phyloP scores from a whole-genome alignment of 2,888 invertebrate species.

The Diarsia mendica region DNA sequence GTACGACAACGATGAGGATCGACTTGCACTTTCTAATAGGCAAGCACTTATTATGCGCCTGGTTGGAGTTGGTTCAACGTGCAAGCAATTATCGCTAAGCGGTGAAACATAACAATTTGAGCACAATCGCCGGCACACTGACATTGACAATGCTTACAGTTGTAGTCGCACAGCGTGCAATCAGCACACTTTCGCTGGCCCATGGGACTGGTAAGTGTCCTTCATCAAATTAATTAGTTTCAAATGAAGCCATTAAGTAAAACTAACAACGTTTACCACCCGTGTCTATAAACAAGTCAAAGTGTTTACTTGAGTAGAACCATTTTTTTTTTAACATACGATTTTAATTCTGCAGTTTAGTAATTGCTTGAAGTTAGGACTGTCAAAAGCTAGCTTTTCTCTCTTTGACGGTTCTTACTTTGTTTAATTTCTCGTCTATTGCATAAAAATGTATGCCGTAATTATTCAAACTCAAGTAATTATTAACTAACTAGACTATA shows the following conservation, averaged over 20 bases:
- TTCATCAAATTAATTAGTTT: slow-evolving; percentile 22
- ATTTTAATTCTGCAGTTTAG: too few species aligned
- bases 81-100: slow-evolving; percentile 78
- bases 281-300: not conserved
- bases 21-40: slow-evolving; percentile 80
- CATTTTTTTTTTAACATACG: too few species aligned
- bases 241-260: not conserved
- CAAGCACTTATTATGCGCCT: slow-evolving; percentile 73
- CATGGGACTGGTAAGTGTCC: slow-evolving; percentile 27
- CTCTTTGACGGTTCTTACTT: not conserved
- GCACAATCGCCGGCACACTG: slow-evolving; percentile 80
- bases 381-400: too few species aligned
- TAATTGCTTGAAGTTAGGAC: too few species aligned
- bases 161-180: slow-evolving; percentile 76
- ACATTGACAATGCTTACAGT: slow-evolving; percentile 76
- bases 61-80: slow-evolving; percentile 72
- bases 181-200: slow-evolving; percentile 73
- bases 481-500: not conserved
- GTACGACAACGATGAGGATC: slow-evolving; percentile 64
- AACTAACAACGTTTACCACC: not conserved
- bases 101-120: slow-evolving; percentile 78
- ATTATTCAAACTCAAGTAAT: too few species aligned
- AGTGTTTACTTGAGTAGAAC: too few species aligned
- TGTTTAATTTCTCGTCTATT: too few species aligned
- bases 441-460: too few species aligned